Evolutionary conservation across 2,797 vertebrate genomes (phyloP).

Genomic region (Gouania willdenowi): DNA sequence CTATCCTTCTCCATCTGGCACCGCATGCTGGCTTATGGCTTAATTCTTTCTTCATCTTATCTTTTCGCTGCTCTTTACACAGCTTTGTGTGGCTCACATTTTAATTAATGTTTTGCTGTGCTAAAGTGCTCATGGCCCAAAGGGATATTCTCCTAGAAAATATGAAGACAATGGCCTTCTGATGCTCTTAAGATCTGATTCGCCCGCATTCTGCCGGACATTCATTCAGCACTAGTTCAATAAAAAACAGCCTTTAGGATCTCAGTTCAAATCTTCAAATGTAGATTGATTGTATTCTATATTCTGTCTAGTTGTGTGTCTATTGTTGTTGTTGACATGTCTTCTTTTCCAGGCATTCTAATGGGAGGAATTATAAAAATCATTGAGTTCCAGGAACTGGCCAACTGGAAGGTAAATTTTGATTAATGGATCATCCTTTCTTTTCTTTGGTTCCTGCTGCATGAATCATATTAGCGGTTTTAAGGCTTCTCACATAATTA

Average conservation of each 20-base stretch:
- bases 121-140: conserved; percentile 15
- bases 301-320: not conserved
- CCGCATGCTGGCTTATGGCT: conserved; percentile 8
- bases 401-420: conserved; percentile 94
- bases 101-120: conserved; percentile 32
- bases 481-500: too few relatives aligned
- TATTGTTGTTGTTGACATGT: conserved; percentile 11
- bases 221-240: conserved; percentile 8
- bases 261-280: not conserved
- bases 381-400: conserved; percentile 95
- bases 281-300: not conserved
- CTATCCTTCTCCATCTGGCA: conserved; percentile 4
- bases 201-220: conserved; percentile 2
- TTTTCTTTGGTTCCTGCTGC: too few relatives aligned
- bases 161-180: conserved; percentile 26
- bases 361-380: conserved; percentile 99
- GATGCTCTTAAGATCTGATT: conserved; percentile 6
- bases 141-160: conserved; percentile 26
- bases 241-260: conserved; percentile 10
- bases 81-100: conserved; percentile 22
- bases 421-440: not conserved
- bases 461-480: too few relatives aligned
- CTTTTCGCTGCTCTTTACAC: conserved; percentile 22
- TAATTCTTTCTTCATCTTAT: conserved; percentile 8
- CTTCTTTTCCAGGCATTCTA: conserved; percentile 85